Evolutionary conservation across 2,888 invertebrate genomes (phyloP).

Genomic region (Tetragonisca angustula): DNA sequence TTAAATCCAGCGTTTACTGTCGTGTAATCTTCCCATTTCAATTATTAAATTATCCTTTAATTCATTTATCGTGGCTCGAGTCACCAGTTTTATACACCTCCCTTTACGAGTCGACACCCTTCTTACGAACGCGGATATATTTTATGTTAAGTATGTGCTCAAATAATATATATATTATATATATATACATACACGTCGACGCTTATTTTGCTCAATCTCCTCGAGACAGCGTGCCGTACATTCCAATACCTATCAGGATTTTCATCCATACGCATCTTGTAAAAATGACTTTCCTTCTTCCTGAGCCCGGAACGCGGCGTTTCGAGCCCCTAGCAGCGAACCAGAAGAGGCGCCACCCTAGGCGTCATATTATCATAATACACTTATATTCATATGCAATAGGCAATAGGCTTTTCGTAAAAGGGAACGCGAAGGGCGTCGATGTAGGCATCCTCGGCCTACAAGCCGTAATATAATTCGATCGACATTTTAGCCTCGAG

Average conservation of each 20-base stretch:
- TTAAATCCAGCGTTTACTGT: background rate
- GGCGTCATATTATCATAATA: slow-evolving; percentile 80
- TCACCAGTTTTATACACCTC: background rate
- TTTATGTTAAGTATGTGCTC: slow-evolving; percentile 5
- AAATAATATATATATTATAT: background rate
- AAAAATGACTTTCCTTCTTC: slow-evolving; percentile 63
- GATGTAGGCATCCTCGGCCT: slow-evolving; percentile 62
- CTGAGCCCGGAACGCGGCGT: slow-evolving; percentile 53
- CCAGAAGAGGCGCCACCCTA: slow-evolving; percentile 71
- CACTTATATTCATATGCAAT: slow-evolving; percentile 81
- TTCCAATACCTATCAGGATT: slow-evolving; percentile 64
- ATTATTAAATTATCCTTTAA: slow-evolving; percentile 32
- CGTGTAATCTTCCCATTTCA: slow-evolving; percentile 30
- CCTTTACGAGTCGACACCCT: background rate
- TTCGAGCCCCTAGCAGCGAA: slow-evolving; percentile 71
- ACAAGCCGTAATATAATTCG: slow-evolving; percentile 74
- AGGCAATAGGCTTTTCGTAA: slow-evolving; percentile 72
- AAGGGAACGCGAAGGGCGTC: slow-evolving; percentile 45
- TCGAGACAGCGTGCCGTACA: slow-evolving; percentile 43
- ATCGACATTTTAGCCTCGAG: slow-evolving; percentile 75
- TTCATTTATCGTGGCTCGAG: slow-evolving; percentile 18
- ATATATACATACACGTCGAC: slow-evolving; percentile 14
- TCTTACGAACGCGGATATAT: background rate
- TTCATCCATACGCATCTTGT: slow-evolving; percentile 62
- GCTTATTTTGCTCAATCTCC: slow-evolving; percentile 56